Evolutionary conservation across 2,888 invertebrate genomes (phyloP).

Genomic region (Drosophila paucipuncta): DNA sequence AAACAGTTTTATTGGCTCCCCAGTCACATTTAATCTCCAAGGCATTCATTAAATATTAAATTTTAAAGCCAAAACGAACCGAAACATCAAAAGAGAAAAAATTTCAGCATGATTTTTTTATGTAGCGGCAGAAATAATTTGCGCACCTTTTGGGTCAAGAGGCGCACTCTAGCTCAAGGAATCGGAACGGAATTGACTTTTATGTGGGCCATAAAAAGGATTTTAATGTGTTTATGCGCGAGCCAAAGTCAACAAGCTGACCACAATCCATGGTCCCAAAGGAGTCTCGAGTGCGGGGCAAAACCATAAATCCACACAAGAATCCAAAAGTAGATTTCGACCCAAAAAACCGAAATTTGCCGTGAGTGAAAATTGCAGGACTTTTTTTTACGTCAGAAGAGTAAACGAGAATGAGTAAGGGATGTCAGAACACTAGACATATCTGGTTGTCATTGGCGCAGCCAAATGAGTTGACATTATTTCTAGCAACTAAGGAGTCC

Average conservation of each 20-base stretch:
- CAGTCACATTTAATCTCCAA: constrained; percentile 6
- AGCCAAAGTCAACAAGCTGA: constrained; percentile 51
- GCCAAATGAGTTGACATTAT: constrained; percentile 71
- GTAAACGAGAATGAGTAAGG: neutral
- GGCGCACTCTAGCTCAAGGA: constrained; percentile 38
- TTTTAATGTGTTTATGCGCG: constrained; percentile 73
- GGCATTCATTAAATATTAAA: constrained; percentile 23
- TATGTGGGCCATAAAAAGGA: constrained; percentile 70
- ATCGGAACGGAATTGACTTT: constrained; percentile 70
- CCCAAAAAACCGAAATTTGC: constrained; percentile 54
- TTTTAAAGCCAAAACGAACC: constrained; percentile 10
- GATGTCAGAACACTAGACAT: constrained; percentile 18
- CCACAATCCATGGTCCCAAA: constrained; percentile 30
- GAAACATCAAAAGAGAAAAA: neutral
- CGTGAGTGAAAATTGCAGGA: constrained; percentile 47
- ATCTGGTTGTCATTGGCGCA: constrained; percentile 65
- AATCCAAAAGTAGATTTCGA: constrained; percentile 29
- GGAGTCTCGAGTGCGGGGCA: constrained; percentile 17
- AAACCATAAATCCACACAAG: constrained; percentile 62
- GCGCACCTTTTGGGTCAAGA: constrained; percentile 61
- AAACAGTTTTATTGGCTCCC: neutral
- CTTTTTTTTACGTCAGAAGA: constrained; percentile 38
- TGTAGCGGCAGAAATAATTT: constrained; percentile 44
- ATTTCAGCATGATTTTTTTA: constrained; percentile 61
- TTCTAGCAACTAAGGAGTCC: constrained; percentile 41